Base-by-base conservation (phyloP, 2,797 vertebrate species). In the Strix occidentalis region DNA sequence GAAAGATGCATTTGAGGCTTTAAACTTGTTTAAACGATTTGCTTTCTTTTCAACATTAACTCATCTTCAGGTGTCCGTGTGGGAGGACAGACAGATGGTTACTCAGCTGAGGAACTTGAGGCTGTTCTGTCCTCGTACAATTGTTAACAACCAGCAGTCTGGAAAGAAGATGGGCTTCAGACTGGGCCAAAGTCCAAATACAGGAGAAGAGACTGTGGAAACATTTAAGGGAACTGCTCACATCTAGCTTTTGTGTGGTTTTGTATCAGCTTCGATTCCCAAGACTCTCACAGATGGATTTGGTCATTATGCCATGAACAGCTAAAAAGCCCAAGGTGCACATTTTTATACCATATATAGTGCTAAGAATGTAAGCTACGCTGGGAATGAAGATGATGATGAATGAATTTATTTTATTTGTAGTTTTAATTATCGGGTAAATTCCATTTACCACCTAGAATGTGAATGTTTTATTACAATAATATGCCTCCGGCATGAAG, bases 401-500 rank as follows among this genome's bases (percentile, higher is more conserved):
- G 87, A 96, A 95, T 93, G 43, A 69, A 70, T 88, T 95, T 93
- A 74, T 87, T 95, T 96, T 95, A 92, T 87, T 93, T 92, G 89
- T 57, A 94, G 89, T 95, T 95, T 96, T 96, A 97, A 97, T 97
- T 94, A 96, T 92, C 2, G 14, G 71, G 70, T 86, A 91, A 92
- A 95, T 92, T 95, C 94, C 92, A 92, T 94, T 93, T 91, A 78
- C 93, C 93, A 95, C 91, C 92, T 96, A 94, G 87, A 93, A 95
- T 7, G 56, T 48, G 64, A 92, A 87, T 61, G 93, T 61, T 95
- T 95, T 95, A 97, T 86, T 93, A 75, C 86, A 90, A 87, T 93
- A 94, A 96, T 91, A 86, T 23, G 76, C 58, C 81, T 75, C 50
- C 0, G 69, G 95, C 94, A 72, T 0, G 45, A 86, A 95, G 82